These are phyloP conservation scores for Haliclona indistincta DNA, from an alignment of 37 sponge, comb jelly and placozoan species.

Conservation along the genomic window DNA sequence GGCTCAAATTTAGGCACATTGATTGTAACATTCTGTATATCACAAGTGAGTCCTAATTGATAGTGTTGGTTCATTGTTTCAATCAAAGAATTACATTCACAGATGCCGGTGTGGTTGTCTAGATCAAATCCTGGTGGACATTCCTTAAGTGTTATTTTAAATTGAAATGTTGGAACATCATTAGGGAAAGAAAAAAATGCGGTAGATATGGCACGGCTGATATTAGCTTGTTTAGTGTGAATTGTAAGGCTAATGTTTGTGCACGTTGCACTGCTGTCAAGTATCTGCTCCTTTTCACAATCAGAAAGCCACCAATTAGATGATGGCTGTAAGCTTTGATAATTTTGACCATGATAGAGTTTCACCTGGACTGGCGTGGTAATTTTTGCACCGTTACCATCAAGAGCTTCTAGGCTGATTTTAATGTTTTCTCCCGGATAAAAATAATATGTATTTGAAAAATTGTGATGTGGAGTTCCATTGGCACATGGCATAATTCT, in stretches of 20 bases:
- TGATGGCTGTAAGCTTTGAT: too few relatives aligned
- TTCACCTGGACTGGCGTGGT: neutral
- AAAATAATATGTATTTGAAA: neutral
- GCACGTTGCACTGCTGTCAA: neutral
- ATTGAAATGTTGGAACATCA: neutral
- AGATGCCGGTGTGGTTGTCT: neutral
- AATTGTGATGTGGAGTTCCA: conserved; percentile 30
- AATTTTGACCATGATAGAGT: neutral
- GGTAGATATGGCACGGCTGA: too few relatives aligned
- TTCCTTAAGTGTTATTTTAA: neutral
- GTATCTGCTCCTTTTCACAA: neutral
- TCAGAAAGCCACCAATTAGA: too few relatives aligned
- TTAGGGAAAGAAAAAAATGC: neutral
- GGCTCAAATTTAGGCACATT: neutral
- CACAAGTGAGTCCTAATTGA: neutral
- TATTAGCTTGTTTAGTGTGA: neutral
- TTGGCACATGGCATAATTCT: too few relatives aligned
- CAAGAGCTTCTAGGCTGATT: neutral
- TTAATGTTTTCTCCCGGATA: neutral
- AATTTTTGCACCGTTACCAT: neutral
- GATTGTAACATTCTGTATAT: neutral
- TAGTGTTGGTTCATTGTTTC: neutral
- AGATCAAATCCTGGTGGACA: neutral
- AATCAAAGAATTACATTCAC: neutral
- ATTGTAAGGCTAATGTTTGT: neutral